Base-by-base conservation (phyloP, 2,113 vertebrate species). In the Nestor notabilis region DNA sequence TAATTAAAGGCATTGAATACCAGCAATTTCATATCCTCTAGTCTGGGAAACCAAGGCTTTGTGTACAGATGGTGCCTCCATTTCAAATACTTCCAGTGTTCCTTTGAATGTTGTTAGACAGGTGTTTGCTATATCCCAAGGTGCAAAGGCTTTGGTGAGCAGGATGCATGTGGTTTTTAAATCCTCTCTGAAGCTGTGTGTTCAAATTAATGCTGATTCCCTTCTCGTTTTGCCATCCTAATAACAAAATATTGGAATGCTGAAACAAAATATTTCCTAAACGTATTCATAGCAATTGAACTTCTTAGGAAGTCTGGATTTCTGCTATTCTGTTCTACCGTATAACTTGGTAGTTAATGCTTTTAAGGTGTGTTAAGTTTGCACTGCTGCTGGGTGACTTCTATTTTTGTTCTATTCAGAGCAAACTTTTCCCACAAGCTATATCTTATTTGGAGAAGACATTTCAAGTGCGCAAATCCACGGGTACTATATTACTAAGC, bases 351-450 rank as follows among this genome's bases (percentile, higher is more conserved):
- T 29, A 49, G 13, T 66, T 89, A 49, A 47, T 55, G 63, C 31
- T 78, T 74, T 35, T 72, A 66, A n/a, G 17, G 11, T 70, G 47
- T n/a, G 13, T 25, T 84, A 27, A 53, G 39, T 44, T 76, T 64
- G 31, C 44, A 1, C 21, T 83, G 76, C 43, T 64, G 3, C 28
- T 33, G 27, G 12, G n/a, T 95, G 47, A 93, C 55, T 72, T 60
- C 86, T 47, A 16, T 61, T 90, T 93, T n/a, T 91, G 23, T 95
- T 87, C 25, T 78, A 3, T 71, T 89, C 95, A 99, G 99, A 99
- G 99, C 87, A 99, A 99, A 87, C 98, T 99, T 85, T 99, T 99
- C 68, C 99, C 99, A 87, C 99, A 99, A 98, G 99, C 99, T 70
- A 99, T 99, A 84, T 99, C 99, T 85, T 99, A 99, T 78, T 97